Conservation (phyloP, 2,797 vertebrate species). For the Sarcoramphus papa region DNA sequence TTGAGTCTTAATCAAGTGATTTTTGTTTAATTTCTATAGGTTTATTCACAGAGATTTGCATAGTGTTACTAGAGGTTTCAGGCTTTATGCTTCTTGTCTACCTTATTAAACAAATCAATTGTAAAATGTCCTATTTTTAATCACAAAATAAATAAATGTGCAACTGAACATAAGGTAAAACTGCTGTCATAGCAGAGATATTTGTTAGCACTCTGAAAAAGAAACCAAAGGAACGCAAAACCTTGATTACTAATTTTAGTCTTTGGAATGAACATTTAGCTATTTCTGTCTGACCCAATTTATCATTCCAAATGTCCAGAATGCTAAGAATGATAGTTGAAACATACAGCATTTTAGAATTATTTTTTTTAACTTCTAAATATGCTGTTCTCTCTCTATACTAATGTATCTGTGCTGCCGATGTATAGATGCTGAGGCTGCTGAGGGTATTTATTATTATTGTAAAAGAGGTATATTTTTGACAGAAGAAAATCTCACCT, state of each 20-base stretch:
- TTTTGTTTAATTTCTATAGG: neutral
- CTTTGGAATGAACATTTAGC: neutral
- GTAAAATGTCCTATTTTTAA: neutral
- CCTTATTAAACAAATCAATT: neutral
- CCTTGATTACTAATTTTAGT: neutral
- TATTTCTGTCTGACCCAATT: neutral
- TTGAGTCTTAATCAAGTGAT: neutral
- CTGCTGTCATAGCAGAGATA: neutral
- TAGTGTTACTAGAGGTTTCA: neutral
- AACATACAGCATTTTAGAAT: neutral
- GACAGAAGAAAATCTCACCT: neutral
- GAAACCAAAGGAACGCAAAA: neutral
- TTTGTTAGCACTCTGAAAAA: neutral
- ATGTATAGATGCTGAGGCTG: neutral
- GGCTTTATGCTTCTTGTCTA: neutral
- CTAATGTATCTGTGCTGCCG: neutral
- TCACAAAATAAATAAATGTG: neutral
- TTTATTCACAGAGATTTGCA: neutral
- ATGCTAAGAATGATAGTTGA: neutral
- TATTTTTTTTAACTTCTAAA: neutral
- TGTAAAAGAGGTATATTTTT: neutral
- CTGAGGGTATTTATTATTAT: neutral
- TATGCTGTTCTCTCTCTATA: accelerated
- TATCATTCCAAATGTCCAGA: neutral
- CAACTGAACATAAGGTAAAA: neutral